Evolutionary conservation across 2,113 vertebrate species (phyloP), one percentile per base, ranked within the genome.

Genomic region (Mormoops blainvillei): DNA sequence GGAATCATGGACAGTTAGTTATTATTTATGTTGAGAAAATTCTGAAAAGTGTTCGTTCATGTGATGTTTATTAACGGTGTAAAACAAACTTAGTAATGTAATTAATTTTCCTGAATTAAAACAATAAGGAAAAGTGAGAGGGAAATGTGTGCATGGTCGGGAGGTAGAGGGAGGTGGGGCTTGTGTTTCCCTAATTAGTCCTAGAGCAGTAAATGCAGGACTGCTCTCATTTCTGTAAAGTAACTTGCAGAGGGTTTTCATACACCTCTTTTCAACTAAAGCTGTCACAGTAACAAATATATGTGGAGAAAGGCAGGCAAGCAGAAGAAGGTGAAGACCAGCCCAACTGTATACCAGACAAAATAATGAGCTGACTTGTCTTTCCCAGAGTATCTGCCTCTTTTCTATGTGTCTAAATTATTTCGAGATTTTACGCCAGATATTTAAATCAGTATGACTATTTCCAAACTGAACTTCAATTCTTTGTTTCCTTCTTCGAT

Each of bases 81-180:
- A 22, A 56, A 89, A 65, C 3, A 65, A 52, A 96, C 28, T 86
- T 43, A 81, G 52, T 10, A 63, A 48, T 0, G 11, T 16, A 20
- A 24, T 45, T 52, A 14, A 33, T 70, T 89, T 94, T 94, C 48
- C 48, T 18, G 22, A 82, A 38, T 16, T 19, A n/a, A 65, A 78
- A 70, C 43, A 43, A 38, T 8, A n/a, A 70, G 14, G 13, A 8
- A 36, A 67, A 18, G 9, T 7, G 65, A 36, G 67, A 80, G 9
- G 16, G 11, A 11, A 36, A 31, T 16, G 3, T 1, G 1, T 22
- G 7, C 0, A 0, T 58, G 41, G 36, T 24, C 18, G 70, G 31
- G 58, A 26, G 24, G 11, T 0, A 0, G 56, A n/a, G 4, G 5
- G 24, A 33, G 38, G 28, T 2, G 61, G 38, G 36, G 43, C 16